These are phyloP conservation scores for Mirza zaza DNA, from an alignment of 2,113 vertebrate genomes.

Conservation along the genomic window DNA sequence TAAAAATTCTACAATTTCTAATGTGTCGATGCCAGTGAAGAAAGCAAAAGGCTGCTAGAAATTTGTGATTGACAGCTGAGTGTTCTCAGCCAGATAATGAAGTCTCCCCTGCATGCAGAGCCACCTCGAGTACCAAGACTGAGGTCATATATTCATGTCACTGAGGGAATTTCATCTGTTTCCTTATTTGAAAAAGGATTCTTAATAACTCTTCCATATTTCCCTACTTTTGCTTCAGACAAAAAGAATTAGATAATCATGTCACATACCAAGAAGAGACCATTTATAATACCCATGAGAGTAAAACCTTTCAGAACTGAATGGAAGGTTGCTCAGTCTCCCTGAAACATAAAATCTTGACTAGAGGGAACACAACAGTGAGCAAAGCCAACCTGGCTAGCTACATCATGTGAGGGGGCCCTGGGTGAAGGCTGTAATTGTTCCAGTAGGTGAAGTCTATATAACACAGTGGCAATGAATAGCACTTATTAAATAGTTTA, in stretches of 20 bases:
- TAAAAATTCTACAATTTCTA: constrained; percentile 57
- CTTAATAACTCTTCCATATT: constrained; percentile 16
- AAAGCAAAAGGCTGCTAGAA: neutral
- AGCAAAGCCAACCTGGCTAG: neutral
- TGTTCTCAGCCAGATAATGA: constrained; percentile 28
- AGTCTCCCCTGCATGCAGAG: neutral
- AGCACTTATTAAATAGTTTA: neutral
- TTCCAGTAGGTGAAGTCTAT: neutral
- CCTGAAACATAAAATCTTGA: neutral
- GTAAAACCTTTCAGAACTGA: constrained; percentile 33
- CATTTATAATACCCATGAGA: constrained; percentile 47
- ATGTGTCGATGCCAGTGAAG: neutral
- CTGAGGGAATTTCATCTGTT: constrained; percentile 42
- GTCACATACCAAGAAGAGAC: constrained; percentile 43
- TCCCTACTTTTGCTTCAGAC: constrained; percentile 57
- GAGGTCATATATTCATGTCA: constrained; percentile 13
- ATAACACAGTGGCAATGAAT: neutral
- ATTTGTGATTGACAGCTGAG: constrained; percentile 8
- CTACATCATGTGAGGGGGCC: neutral
- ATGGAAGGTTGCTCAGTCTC: constrained; percentile 39
- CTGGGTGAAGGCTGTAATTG: neutral
- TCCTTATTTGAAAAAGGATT: constrained; percentile 46
- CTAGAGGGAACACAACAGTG: neutral
- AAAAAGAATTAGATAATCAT: constrained; percentile 53
- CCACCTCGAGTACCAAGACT: neutral